phyloP scores from a whole-genome alignment of 2,113 vertebrate genomes.

The Calyptomena viridis region DNA sequence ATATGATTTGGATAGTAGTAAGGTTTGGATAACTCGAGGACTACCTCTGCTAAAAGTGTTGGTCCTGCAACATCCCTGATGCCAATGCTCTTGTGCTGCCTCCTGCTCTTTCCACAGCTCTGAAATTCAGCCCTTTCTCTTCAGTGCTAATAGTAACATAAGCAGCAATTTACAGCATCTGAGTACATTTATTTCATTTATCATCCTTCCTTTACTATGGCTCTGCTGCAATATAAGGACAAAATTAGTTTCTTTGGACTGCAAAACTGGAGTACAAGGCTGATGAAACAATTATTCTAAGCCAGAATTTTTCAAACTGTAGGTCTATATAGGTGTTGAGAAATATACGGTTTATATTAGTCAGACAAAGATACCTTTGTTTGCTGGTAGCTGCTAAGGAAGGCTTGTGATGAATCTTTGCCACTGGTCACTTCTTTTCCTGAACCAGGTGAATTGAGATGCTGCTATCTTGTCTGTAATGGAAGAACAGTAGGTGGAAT shows the following conservation, averaged over 20 bases:
- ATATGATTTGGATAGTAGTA: fast-evolving
- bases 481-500: not conserved
- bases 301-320: not conserved
- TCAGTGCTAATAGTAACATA: not conserved
- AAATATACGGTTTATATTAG: not conserved
- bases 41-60: not conserved
- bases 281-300: not conserved
- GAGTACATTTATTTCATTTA: not conserved
- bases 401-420: not conserved
- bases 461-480: not conserved
- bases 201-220: not conserved
- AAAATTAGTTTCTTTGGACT: not conserved
- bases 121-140: not conserved
- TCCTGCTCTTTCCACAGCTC: not conserved
- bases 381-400: not conserved
- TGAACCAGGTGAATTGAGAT: not conserved
- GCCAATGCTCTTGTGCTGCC: not conserved
- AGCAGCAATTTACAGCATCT: not conserved
- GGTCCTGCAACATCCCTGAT: not conserved
- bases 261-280: not conserved
- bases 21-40: not conserved
- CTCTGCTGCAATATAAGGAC: not conserved
- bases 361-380: not conserved
- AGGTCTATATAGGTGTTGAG: not conserved
- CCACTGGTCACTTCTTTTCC: not conserved